These are phyloP conservation scores for Lepidochrysops patricia DNA, from an alignment of 2,888 invertebrate species.

Conservation along the genomic window DNA sequence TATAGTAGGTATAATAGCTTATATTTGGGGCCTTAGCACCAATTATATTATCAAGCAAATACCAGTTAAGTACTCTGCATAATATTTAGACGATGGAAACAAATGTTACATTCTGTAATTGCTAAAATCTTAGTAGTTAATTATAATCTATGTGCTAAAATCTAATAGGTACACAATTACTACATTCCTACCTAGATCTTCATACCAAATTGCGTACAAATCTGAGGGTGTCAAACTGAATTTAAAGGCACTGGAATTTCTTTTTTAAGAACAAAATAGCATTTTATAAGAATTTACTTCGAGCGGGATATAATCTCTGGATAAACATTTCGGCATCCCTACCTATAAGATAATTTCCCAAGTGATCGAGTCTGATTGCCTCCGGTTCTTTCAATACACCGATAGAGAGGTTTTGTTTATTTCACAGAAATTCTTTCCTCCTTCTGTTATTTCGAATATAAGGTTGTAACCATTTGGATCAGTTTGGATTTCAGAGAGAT, in stretches of 20 bases:
- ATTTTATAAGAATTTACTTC: constrained; percentile 6
- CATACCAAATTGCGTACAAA: too few species aligned
- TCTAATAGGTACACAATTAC: too few species aligned
- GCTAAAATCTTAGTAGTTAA: too few species aligned
- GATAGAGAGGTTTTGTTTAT: constrained; percentile 1
- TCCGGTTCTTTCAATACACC: neutral
- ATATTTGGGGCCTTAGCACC: too few species aligned
- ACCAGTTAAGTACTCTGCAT: too few species aligned
- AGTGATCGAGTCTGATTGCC: neutral
- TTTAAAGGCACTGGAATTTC: neutral
- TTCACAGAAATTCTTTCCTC: neutral
- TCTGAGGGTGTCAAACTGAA: too few species aligned
- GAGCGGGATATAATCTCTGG: constrained; percentile 2
- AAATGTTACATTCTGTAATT: too few species aligned
- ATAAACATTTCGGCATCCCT: constrained; percentile 1
- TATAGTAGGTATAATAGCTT: too few species aligned
- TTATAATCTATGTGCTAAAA: too few species aligned
- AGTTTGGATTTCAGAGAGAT: too few species aligned
- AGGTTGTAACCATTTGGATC: neutral
- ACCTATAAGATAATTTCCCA: neutral
- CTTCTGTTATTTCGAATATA: neutral
- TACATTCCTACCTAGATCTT: neutral
- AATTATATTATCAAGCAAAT: too few species aligned
- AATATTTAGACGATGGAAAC: too few species aligned
- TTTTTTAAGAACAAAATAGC: neutral